Evolutionary conservation across 2,113 vertebrate species (phyloP).

Genomic region (Hippocampus zosterae): DNA sequence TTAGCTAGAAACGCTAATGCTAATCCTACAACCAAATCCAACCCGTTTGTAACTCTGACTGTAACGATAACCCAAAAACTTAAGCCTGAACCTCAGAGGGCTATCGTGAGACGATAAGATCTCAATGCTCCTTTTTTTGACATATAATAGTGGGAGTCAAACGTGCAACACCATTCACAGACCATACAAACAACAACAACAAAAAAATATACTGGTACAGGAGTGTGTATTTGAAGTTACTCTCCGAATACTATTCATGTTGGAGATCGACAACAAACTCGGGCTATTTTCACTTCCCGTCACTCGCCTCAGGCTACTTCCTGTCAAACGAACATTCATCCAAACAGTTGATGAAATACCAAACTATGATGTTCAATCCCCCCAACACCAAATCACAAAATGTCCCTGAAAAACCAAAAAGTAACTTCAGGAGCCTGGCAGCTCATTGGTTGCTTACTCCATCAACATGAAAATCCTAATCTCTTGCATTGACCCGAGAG

Average conservation of each 20-base stretch:
- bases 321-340: slow-evolving; percentile 9
- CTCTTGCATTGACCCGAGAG: slow-evolving; percentile 5
- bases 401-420: background rate
- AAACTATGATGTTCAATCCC: background rate
- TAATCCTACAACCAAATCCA: background rate
- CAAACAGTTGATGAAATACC: background rate
- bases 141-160: background rate
- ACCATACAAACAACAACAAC: background rate
- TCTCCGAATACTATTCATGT: background rate
- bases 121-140: background rate
- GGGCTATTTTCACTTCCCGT: slow-evolving; percentile 4
- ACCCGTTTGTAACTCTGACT: background rate
- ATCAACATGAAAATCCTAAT: slow-evolving; percentile 20
- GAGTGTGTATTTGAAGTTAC: background rate
- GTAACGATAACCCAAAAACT: background rate
- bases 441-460: slow-evolving; percentile 36
- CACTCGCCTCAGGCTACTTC: slow-evolving; percentile 2
- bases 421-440: slow-evolving; percentile 1
- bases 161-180: background rate
- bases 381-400: background rate
- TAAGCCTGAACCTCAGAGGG: background rate
- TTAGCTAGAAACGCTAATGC: background rate
- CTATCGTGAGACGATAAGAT: too few species aligned
- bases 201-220: too few species aligned
- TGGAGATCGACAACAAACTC: background rate